Conservation (phyloP, 2,113 vertebrate genomes). For the Melanerpes formicivorus region DNA sequence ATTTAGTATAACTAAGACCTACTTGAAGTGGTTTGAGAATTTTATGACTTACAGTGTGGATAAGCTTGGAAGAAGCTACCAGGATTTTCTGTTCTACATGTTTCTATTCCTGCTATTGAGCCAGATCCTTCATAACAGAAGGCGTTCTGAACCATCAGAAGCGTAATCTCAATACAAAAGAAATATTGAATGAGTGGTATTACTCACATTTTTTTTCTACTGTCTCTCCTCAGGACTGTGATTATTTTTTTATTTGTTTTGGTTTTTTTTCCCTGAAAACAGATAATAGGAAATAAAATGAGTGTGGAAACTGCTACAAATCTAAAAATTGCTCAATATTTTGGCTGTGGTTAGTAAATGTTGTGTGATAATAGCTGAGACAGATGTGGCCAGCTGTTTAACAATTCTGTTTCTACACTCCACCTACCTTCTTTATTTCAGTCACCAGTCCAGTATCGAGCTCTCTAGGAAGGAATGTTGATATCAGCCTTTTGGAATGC, state of each 20-base stretch:
- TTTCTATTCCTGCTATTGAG: background rate
- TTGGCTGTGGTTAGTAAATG: background rate
- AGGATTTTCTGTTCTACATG: background rate
- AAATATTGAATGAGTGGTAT: background rate
- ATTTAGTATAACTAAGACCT: background rate
- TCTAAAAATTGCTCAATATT: constrained; percentile 34
- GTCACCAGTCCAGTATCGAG: background rate
- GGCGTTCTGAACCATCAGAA: background rate
- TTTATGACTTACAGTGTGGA: background rate
- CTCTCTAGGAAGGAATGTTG: constrained; percentile 60
- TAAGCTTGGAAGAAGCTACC: background rate
- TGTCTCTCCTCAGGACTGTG: background rate
- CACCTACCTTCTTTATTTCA: constrained; percentile 29
- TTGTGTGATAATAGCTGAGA: background rate
- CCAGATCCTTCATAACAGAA: background rate
- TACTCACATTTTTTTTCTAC: background rate
- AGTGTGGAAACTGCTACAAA: background rate
- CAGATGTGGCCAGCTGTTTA: constrained; percentile 64
- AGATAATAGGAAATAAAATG: background rate
- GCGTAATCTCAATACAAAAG: background rate
- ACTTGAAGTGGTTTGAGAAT: background rate
- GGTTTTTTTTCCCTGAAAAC: background rate
- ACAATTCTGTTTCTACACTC: background rate
- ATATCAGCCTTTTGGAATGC: constrained; percentile 49
- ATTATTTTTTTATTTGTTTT: background rate